Conservation (phyloP, 2,888 invertebrate genomes). For the Leucania comma region DNA sequence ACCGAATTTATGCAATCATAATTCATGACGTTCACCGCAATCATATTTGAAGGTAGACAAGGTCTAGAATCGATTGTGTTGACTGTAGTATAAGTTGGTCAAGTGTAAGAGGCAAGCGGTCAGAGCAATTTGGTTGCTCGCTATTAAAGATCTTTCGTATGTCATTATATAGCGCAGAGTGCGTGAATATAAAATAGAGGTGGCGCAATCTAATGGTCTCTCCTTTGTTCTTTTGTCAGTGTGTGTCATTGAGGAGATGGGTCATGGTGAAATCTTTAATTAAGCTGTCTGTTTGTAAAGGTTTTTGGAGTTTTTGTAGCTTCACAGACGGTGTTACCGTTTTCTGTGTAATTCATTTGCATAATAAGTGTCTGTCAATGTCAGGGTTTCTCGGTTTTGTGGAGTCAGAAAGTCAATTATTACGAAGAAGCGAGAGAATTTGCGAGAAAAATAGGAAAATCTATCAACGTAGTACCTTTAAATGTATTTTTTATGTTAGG, state of each 20-base stretch:
- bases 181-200: constrained; percentile 68
- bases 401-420: neutral
- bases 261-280: constrained; percentile 83
- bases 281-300: constrained; percentile 62
- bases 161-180: constrained; percentile 67
- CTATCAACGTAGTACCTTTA: too few species aligned
- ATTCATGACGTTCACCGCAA: neutral
- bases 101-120: constrained; percentile 56
- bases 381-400: neutral
- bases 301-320: constrained; percentile 46
- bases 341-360: constrained; percentile 18
- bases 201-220: constrained; percentile 84
- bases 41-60: neutral
- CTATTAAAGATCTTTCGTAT: constrained; percentile 66
- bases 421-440: neutral
- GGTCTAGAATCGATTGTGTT: constrained; percentile 38
- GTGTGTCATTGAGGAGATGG: constrained; percentile 86
- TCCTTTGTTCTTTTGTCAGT: constrained; percentile 86
- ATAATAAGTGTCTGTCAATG: neutral
- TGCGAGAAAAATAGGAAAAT: too few species aligned
- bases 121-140: constrained; percentile 67
- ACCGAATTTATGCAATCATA: constrained; percentile 49
- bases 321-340: constrained; percentile 1
- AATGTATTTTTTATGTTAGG: too few species aligned
- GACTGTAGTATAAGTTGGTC: constrained; percentile 26